Evolutionary conservation across 2,797 vertebrate species (phyloP), one percentile per base, ranked within the genome.

Genomic region (Poeciliopsis presidionis): DNA sequence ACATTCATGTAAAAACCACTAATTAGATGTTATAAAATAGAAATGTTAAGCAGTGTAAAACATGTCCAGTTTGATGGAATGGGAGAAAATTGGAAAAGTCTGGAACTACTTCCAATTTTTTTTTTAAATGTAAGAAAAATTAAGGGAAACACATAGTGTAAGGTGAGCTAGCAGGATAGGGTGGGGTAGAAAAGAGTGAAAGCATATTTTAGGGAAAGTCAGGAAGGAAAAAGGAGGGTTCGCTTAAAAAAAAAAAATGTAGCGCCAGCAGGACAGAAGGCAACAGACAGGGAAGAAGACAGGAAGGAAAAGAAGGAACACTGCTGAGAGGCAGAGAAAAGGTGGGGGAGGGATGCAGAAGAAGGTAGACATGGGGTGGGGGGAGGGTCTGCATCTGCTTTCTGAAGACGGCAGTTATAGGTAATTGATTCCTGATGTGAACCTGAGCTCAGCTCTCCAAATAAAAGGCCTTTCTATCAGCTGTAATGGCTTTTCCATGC

Each of bases 361-460:
- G 78, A 83, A 84, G 80, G 84, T 74, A 81, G 74, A 73, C 61
- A 84, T 77, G 73, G 73, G 33, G 36, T 0, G 0, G 75, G 39
- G 12, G 55, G 80, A 63, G 81, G 84, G 75, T 81, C 80, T 84
- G 83, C 84, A 79, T 88, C 81, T 89, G 78, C 83, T 85, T 82
- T 87, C 57, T 59, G 81, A 76, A 81, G 72, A 75, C 75, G 78
- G 86, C 75, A 86, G 86, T 86, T 86, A 79, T 47, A 88, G 74
- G 80, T 95, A 96, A 96, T 96, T 94, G 94, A 88, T 96, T 96
- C 95, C 95, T 94, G 82, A 96, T 96, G 96, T 95, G 87, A 94
- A 93, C 91, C 92, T 94, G 88, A 88, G 90, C 90, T 90, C 77
- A 85, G 84, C 87, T 89, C 91, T 92, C 84, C 86, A 92, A 93